Base-by-base conservation (phyloP, 2,888 invertebrate genomes). In the Mesoligia furuncula region DNA sequence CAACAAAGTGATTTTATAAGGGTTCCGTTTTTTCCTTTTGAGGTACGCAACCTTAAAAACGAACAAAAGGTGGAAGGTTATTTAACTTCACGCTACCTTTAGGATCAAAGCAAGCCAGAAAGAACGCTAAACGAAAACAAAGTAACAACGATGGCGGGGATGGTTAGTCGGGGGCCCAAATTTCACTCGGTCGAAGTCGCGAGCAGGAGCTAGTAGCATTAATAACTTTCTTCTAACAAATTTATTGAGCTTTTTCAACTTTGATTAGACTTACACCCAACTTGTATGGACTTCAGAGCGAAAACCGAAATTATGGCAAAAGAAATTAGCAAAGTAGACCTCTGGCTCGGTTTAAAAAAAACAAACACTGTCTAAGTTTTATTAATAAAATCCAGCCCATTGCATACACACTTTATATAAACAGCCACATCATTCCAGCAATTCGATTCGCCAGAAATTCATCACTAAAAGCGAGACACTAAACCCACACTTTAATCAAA, bases 401-500 rank as follows among this genome's bases (percentile, higher is more conserved):
- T 24, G 1, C 0, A 39, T 1, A 59, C 1, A 79, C 31, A 42
- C 11, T 51, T 66, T 51, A 65, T 39, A 82, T 42, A 81, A 79
- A 81, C 36, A 8, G 51, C 24, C 51, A 66, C 13, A 59, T 57
- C 20, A 59, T 36, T 65, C 42, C 8, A 61, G 42, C 15, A 31
- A 78, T 66, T 54, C 13, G 45, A 84, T 71, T 83, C 57, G 54
- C 36, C 61, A 64, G 57, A 69, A 68, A 68, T 42, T 77, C 36
- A 79, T 79, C 59, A 54, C 80, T 31, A 79, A 70, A 84, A 71
- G 64, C 64, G 68, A 71, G 69, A 71, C 57, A 42, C 67, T 17
- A 27, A 73, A 24, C 59, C 66, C 57, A 42, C 36, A 64, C 39
- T 83, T 85, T 85, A 85, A 83, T 83, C 83, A 83, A 85, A 73